Conservation (phyloP, 2,797 vertebrate species). For the Manis crassicaudata region DNA sequence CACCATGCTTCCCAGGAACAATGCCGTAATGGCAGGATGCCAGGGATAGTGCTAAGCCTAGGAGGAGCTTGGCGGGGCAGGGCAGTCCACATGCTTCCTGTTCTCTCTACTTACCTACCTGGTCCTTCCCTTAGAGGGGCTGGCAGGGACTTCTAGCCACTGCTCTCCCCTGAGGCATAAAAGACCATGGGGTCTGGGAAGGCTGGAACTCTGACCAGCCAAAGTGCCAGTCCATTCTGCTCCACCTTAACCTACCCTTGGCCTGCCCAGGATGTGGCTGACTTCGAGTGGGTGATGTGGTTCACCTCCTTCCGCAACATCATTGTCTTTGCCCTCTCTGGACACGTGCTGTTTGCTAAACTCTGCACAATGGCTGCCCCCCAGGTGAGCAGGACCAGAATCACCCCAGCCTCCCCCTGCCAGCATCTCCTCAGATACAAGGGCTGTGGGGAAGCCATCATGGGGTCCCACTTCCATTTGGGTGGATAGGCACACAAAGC, state of each 20-base stretch:
- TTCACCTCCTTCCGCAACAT: conserved; percentile 94
- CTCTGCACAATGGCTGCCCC: conserved; percentile 94
- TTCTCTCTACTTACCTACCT: background rate
- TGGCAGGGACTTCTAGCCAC: background rate
- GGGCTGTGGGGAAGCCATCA: background rate
- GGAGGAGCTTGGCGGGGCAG: background rate
- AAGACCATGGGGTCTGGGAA: background rate
- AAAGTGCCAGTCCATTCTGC: background rate
- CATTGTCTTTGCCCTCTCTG: conserved; percentile 95
- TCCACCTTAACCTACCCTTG: no score
- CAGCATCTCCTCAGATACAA: background rate
- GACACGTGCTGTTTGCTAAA: conserved; percentile 96
- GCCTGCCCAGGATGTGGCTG: conserved; percentile 91
- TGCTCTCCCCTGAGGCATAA: background rate
- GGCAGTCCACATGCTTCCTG: background rate
- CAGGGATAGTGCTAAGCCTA: background rate
- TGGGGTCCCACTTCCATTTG: background rate
- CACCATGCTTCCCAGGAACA: background rate
- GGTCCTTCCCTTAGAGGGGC: background rate
- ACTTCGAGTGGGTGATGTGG: conserved; percentile 99
- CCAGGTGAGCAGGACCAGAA: conserved; percentile 88
- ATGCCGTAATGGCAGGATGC: rapidly evolving
- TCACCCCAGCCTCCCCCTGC: no score
- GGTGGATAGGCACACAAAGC: background rate
- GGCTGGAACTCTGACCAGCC: background rate